Conservation (phyloP, 2,113 vertebrate species). For the Dasyornis broadbenti region DNA sequence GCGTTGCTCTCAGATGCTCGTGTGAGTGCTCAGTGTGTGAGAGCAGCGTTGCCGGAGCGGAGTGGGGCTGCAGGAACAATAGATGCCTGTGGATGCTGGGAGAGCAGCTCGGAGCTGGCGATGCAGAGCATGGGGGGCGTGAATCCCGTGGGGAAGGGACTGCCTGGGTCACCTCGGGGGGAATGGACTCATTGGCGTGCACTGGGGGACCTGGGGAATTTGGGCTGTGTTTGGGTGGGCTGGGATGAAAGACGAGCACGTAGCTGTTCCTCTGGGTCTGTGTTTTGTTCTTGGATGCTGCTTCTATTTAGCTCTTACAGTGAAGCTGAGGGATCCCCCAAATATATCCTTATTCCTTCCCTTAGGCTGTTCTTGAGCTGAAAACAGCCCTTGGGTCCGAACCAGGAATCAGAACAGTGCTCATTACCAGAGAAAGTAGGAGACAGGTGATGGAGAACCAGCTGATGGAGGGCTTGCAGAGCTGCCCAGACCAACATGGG, state of each 20-base stretch:
- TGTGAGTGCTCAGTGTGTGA: background rate
- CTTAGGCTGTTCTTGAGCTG: background rate
- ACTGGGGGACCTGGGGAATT: background rate
- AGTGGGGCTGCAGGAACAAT: background rate
- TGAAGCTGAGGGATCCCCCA: background rate
- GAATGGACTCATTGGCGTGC: background rate
- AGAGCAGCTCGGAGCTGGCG: background rate
- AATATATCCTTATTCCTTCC: background rate
- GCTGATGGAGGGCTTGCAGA: background rate
- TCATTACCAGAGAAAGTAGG: rapidly evolving
- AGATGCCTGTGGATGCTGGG: background rate
- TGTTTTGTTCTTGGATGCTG: background rate
- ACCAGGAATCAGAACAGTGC: background rate
- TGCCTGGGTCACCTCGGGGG: rapidly evolving
- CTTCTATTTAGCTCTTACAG: background rate
- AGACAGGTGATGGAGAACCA: background rate
- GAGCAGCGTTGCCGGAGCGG: rapidly evolving
- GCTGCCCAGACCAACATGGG: background rate
- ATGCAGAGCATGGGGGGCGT: rapidly evolving
- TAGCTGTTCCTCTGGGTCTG: background rate
- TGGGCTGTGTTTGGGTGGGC: background rate
- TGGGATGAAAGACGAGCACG: background rate
- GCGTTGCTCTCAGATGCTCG: rapidly evolving
- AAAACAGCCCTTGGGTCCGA: background rate
- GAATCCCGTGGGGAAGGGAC: background rate